A percentile compares a stretch with the other conserved stretches of the same genome.
phyloP scores from a whole-genome alignment of 2,113 vertebrate species.

The Catharus bicknelli region DNA sequence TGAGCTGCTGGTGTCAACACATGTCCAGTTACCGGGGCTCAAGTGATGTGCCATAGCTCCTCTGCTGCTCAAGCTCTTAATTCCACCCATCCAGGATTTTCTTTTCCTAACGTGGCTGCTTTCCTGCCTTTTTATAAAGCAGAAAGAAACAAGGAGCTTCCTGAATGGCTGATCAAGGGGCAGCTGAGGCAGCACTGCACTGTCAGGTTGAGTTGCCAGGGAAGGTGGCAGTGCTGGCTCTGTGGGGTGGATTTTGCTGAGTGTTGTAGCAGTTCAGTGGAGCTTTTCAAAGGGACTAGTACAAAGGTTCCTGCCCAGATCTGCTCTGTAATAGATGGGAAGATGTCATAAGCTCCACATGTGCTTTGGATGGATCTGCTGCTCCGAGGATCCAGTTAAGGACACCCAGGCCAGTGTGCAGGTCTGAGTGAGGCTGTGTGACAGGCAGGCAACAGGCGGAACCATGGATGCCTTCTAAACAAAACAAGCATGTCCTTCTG shows the following conservation, averaged over 20 bases:
- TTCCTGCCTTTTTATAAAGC: background rate
- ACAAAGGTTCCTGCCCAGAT: conserved; percentile 19
- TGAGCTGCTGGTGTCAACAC: background rate
- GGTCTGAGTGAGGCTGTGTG: background rate
- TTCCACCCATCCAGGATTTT: background rate
- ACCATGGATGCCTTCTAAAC: background rate
- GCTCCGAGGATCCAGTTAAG: background rate
- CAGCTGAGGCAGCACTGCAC: background rate
- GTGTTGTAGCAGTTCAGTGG: background rate
- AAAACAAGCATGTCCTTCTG: background rate
- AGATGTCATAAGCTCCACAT: background rate
- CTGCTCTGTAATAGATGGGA: background rate
- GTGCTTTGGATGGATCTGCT: background rate
- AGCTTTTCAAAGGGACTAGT: background rate
- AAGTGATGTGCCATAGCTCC: background rate
- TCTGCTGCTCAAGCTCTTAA: background rate
- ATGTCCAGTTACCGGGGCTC: background rate
- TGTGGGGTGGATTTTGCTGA: background rate
- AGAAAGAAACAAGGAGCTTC: background rate
- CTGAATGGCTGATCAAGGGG: background rate
- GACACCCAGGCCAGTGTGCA: background rate
- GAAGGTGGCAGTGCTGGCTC: background rate
- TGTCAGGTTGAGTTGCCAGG: background rate
- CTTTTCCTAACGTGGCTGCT: background rate
- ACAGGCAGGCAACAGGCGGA: background rate